Percentiles rank a stretch among this genome's conserved stretches.
Conservation (phyloP, 2,888 invertebrate genomes). For the Cosmia trapezina region DNA sequence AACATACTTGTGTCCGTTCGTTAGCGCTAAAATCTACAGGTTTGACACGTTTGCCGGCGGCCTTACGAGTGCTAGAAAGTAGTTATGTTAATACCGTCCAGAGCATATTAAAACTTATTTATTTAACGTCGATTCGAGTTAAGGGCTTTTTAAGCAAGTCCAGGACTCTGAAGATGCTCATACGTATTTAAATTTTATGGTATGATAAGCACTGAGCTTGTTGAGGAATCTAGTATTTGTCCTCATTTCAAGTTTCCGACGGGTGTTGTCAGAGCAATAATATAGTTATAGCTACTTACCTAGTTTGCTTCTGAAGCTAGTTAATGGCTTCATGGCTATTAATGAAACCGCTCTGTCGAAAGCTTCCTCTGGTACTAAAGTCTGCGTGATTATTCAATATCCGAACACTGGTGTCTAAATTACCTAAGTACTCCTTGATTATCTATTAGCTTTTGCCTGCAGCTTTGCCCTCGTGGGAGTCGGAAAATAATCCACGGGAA, state of each 20-base stretch:
- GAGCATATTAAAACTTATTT: constrained; percentile 28
- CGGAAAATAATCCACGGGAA: too few relatives aligned
- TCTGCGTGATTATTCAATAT: neutral
- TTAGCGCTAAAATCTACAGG: constrained; percentile 47
- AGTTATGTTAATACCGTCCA: constrained; percentile 52
- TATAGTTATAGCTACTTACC: neutral
- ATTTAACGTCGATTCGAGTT: neutral
- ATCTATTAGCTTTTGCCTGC: too few relatives aligned
- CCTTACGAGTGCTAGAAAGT: constrained; percentile 53
- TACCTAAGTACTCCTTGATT: too few relatives aligned
- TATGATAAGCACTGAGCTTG: neutral
- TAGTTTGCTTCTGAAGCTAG: constrained; percentile 12
- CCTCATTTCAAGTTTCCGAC: constrained; percentile 4
- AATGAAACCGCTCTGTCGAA: neutral
- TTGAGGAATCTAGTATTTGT: constrained; percentile 14
- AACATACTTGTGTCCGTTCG: constrained; percentile 31
- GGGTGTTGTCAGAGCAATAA: constrained; percentile 3
- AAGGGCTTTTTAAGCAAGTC: neutral
- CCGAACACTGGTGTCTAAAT: too few relatives aligned
- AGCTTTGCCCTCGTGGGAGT: too few relatives aligned
- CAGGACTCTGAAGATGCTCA: neutral
- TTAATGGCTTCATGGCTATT: neutral
- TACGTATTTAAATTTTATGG: neutral
- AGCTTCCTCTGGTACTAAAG: neutral
- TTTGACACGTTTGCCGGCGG: constrained; percentile 39